phyloP scores from a whole-genome alignment of 1,140 invertebrate species.

The Drosophila setifemur region DNA sequence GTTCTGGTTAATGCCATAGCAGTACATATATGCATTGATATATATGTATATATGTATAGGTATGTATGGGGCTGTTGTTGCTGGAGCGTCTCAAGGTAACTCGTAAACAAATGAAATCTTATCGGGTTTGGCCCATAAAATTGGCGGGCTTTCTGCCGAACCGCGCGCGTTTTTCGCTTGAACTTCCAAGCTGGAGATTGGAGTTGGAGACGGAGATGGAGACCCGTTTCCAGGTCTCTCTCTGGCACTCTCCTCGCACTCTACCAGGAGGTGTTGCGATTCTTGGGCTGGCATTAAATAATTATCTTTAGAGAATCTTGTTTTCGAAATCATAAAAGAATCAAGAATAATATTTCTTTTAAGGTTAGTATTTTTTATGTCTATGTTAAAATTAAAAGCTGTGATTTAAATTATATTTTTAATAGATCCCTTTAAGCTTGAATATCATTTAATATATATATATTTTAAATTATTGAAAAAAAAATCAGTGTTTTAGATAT shows the following conservation, averaged over 20 bases:
- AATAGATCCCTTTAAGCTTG: no score
- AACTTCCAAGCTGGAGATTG: slow-evolving; percentile 52
- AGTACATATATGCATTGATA: background rate
- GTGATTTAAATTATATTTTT: no score
- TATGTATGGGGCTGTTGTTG: background rate
- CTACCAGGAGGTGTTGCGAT: background rate
- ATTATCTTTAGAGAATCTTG: no score
- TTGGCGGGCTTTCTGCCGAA: slow-evolving; percentile 75
- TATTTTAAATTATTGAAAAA: no score
- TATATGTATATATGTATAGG: background rate
- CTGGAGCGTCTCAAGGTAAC: slow-evolving; percentile 51
- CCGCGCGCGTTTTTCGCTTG: slow-evolving; percentile 68
- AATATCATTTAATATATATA: no score
- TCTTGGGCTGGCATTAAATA: no score
- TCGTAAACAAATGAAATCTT: slow-evolving; percentile 68
- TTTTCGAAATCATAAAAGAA: no score
- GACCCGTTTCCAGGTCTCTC: slow-evolving; percentile 20
- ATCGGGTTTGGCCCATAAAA: slow-evolving; percentile 66
- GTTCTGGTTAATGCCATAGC: slow-evolving; percentile 32
- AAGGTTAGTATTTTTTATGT: background rate
- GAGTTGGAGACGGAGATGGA: slow-evolving; percentile 27
- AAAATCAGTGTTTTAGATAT: background rate
- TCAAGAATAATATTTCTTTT: no score
- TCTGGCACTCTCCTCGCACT: slow-evolving; percentile 16
- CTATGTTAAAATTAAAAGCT: background rate